Evolutionary conservation across 2,113 vertebrate genomes (phyloP).

Genomic region (Peromyscus leucopus): DNA sequence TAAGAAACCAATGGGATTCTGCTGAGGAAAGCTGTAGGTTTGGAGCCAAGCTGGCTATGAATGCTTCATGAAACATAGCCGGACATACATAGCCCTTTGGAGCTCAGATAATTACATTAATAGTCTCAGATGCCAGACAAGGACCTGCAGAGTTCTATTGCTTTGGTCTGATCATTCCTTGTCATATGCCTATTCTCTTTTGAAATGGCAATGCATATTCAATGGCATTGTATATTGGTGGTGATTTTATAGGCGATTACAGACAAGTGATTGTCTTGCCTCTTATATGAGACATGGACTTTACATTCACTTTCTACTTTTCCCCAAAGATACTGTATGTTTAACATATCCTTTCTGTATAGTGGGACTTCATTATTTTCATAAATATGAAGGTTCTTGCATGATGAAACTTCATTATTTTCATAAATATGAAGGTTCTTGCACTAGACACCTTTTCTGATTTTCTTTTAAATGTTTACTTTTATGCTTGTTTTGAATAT

Average conservation of each 20-base stretch:
- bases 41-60: neutral
- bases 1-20: neutral
- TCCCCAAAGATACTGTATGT: neutral
- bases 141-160: neutral
- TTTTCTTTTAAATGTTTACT: neutral
- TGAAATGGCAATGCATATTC: neutral
- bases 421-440: neutral
- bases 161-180: neutral
- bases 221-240: neutral
- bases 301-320: neutral
- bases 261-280: neutral
- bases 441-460: neutral
- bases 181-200: neutral
- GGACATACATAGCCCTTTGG: neutral
- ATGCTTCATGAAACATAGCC: neutral
- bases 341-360: slow-evolving; percentile 11
- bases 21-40: neutral
- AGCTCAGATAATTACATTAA: neutral
- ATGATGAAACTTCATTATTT: neutral
- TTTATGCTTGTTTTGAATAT: slow-evolving; percentile 3
- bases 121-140: neutral
- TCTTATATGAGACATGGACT: neutral
- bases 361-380: neutral
- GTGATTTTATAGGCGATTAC: neutral
- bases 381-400: neutral